Percentiles rank a stretch among this genome's conserved stretches.
Evolutionary conservation across 2,113 vertebrate genomes (phyloP).

Genomic region (Microtus pennsylvanicus): DNA sequence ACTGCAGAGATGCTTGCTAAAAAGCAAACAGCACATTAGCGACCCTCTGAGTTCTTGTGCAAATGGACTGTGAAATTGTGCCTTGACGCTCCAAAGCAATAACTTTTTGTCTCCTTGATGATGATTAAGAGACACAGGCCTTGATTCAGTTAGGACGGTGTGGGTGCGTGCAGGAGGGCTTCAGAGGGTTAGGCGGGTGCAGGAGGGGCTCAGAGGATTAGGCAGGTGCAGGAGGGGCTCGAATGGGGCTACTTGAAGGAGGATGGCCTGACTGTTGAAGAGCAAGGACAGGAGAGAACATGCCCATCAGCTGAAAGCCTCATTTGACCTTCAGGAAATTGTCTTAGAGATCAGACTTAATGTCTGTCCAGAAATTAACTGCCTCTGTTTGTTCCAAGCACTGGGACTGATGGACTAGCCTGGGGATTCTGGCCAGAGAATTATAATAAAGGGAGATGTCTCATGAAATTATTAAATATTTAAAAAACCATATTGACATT

Average conservation of each 20-base stretch:
- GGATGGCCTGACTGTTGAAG: not conserved
- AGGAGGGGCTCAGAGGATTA: slow-evolving; percentile 58
- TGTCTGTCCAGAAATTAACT: slow-evolving; percentile 75
- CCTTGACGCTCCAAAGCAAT: slow-evolving; percentile 79
- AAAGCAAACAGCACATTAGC: slow-evolving; percentile 87
- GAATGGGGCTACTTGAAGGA: slow-evolving; percentile 61
- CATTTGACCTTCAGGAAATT: slow-evolving; percentile 84
- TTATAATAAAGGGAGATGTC: slow-evolving; percentile 82
- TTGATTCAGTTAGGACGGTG: slow-evolving; percentile 81
- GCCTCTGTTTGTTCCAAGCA: slow-evolving; percentile 81
- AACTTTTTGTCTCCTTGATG: slow-evolving; percentile 86
- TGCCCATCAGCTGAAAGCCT: slow-evolving; percentile 43
- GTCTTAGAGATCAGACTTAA: slow-evolving; percentile 60
- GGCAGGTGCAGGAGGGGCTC: slow-evolving; percentile 51
- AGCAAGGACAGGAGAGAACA: slow-evolving; percentile 11
- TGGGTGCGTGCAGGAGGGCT: slow-evolving; percentile 48
- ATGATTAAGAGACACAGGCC: slow-evolving; percentile 85
- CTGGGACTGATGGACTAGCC: slow-evolving; percentile 77
- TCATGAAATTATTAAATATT: slow-evolving; percentile 85
- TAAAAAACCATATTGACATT: slow-evolving; percentile 80
- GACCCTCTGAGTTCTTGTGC: slow-evolving; percentile 86
- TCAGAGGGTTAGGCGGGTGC: slow-evolving; percentile 62
- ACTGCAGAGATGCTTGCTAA: slow-evolving; percentile 85
- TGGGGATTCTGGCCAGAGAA: slow-evolving; percentile 74
- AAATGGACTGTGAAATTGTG: slow-evolving; percentile 89